A percentile compares a stretch with the other conserved stretches of the same genome.
Evolutionary conservation across 2,113 vertebrate genomes (phyloP).

Genomic region (Pollachius pollachius): DNA sequence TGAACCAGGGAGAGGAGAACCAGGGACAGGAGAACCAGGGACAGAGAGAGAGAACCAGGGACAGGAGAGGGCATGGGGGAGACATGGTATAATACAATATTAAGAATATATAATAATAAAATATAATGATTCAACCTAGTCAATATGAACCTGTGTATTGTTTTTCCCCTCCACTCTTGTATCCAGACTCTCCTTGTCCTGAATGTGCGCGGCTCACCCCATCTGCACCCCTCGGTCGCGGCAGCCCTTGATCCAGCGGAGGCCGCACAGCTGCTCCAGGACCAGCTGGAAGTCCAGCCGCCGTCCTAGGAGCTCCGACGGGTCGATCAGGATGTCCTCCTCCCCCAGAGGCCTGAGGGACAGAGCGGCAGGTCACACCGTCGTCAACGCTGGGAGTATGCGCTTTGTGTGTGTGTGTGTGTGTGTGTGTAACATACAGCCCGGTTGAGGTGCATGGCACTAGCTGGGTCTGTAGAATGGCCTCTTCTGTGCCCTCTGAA

Average conservation of each 20-base stretch:
- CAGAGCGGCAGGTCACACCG: neutral
- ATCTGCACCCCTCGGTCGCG: slow-evolving; percentile 79
- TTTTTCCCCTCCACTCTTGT: too few species aligned
- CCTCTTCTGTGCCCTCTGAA: slow-evolving; percentile 82
- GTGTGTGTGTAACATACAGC: slow-evolving; percentile 67
- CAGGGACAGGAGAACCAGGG: slow-evolving; percentile 75
- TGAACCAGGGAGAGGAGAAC: too few species aligned
- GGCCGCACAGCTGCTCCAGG: slow-evolving; percentile 77
- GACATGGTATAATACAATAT: neutral
- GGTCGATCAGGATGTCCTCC: slow-evolving; percentile 82
- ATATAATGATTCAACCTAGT: too few species aligned
- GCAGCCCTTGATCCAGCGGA: slow-evolving; percentile 81
- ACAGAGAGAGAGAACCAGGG: slow-evolving; percentile 50
- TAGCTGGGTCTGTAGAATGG: slow-evolving; percentile 74
- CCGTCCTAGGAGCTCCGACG: slow-evolving; percentile 79
- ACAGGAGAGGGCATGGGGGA: neutral
- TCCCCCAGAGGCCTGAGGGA: slow-evolving; percentile 71
- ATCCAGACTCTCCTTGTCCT: too few species aligned
- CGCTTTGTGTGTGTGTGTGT: slow-evolving; percentile 3
- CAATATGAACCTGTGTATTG: neutral
- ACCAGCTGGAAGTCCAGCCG: slow-evolving; percentile 82
- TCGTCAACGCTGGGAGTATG: neutral
- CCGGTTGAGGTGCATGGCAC: slow-evolving; percentile 76
- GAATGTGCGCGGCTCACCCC: slow-evolving; percentile 60
- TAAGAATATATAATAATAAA: too few species aligned